Base-by-base conservation (phyloP, 2,113 vertebrate genomes). In the Chaetorhynchus papuensis region DNA sequence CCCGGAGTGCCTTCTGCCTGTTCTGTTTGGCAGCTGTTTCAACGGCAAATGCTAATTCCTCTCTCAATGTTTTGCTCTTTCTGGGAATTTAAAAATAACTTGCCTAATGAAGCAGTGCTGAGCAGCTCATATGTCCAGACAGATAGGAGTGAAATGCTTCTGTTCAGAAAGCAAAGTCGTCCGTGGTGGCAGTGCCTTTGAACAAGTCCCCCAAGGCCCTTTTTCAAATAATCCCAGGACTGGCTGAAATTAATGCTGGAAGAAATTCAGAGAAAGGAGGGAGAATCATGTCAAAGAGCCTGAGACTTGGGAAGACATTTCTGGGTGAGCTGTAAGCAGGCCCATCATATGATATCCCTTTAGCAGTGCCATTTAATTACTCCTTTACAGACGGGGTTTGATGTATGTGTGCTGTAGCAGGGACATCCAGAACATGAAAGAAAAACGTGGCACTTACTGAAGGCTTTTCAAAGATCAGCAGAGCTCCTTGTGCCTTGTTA, bases 21-120 rank as follows among this genome's bases (percentile, higher is more conserved):
- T 19, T 54, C 56, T 83, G 26, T 80, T 65, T 61, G 63, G 75
- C 82, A 94, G 86, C 85, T 95, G 87, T 83, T 97, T 93, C 49
- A 93, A 63, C 52, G 15, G 90, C 77, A 95, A 95, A 94, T 95
- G 81, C 60, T 86, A 66, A 97, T 88, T 96, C 77, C 69, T 96
- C 70, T 60, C 76, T 92, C 94, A 77, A 71, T 74, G 78, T 90
- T 94, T 93, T 93, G 44, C 93, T 88, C 83, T 98, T 97, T 95
- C 85, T 92, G 91, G 75, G 87, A 96, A 85, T 95, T 95, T 94
- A 96, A 97, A 98, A 97, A 95, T 96, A 97, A 92, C 72, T 85
- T 92, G 72, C 61, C 64, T 92, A 90, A 90, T 89, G 95, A 97
- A 97, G 87, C 95, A 93, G 52, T 42, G 85, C 91, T 82, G 92